A percentile compares a stretch with the other conserved stretches of the same genome.
phyloP scores from a whole-genome alignment of 2,113 vertebrate species.

The Pavo muticus region DNA sequence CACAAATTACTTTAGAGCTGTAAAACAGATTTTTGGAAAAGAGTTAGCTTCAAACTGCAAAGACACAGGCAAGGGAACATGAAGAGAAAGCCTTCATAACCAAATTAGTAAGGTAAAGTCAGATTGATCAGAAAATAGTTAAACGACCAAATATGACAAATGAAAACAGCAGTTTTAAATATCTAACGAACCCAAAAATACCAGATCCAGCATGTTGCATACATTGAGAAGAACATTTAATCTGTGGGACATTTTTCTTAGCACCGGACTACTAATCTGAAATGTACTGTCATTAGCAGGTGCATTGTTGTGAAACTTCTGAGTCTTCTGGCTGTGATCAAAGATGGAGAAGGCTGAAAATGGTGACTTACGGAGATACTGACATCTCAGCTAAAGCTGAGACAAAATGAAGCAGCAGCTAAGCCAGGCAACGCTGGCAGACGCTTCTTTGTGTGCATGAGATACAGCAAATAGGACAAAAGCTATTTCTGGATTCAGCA shows the following conservation, averaged over 20 bases:
- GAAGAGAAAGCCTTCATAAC: background rate
- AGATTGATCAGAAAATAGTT: background rate
- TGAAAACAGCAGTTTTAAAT: background rate
- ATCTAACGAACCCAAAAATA: background rate
- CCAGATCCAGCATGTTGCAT: background rate
- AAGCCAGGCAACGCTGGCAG: background rate
- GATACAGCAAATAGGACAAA: constrained; percentile 31
- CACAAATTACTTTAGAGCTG: background rate
- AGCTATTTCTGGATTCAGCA: constrained; percentile 10
- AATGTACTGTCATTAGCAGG: background rate
- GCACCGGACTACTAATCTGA: background rate
- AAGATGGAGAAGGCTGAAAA: background rate
- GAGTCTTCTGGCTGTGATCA: background rate
- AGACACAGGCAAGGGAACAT: background rate
- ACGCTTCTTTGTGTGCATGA: background rate
- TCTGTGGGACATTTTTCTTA: background rate
- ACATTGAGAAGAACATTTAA: background rate
- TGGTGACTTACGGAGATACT: background rate
- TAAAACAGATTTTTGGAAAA: background rate
- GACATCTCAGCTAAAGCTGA: background rate
- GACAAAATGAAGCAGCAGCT: background rate
- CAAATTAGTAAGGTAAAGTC: background rate
- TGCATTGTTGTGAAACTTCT: background rate
- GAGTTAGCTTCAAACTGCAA: background rate
- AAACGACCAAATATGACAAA: background rate